phyloP scores from a whole-genome alignment of 2,797 vertebrate genomes.

The Sylvia borin region DNA sequence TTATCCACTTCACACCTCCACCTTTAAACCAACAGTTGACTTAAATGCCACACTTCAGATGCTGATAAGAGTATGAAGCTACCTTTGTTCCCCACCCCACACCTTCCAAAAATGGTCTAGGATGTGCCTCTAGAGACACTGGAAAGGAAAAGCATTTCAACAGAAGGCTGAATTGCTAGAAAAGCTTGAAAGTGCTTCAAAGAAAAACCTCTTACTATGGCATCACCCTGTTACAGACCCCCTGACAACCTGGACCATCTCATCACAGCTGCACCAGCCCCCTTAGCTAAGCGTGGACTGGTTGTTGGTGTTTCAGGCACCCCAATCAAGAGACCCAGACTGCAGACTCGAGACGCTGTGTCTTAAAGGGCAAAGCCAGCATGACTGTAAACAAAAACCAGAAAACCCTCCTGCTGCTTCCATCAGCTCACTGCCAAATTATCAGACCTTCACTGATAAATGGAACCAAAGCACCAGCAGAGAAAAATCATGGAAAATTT shows the following conservation, averaged over 20 bases:
- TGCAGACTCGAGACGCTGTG: neutral
- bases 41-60: neutral
- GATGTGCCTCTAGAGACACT: neutral
- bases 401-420: neutral
- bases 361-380: constrained; percentile 15
- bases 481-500: neutral
- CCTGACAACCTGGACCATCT: neutral
- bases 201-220: neutral
- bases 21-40: neutral
- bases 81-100: neutral
- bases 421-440: neutral
- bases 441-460: neutral
- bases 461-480: neutral
- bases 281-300: neutral
- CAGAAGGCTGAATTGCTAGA: neutral
- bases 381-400: neutral
- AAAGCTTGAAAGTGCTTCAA: neutral
- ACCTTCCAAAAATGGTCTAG: neutral
- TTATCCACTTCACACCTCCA: neutral
- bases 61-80: neutral
- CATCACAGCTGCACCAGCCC: neutral
- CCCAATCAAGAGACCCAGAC: neutral
- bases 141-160: neutral
- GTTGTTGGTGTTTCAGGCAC: neutral
- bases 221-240: neutral